A percentile compares a stretch with the other conserved stretches of the same genome.
Conservation (phyloP, 2,888 invertebrate species). For the Ormyrus rosae region DNA sequence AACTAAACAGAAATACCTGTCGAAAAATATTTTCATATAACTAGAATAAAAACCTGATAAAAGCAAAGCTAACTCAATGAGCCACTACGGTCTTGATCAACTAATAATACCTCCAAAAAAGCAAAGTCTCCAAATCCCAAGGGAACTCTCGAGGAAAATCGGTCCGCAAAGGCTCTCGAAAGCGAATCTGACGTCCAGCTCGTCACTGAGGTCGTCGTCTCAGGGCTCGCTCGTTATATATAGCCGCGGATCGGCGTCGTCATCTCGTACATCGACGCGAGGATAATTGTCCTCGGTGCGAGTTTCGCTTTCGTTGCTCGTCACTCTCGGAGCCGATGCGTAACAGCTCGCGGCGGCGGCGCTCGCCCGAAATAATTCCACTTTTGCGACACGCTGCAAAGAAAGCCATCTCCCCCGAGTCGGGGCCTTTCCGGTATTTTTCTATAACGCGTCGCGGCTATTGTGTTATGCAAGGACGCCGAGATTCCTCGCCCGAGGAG, state of each 20-base stretch:
- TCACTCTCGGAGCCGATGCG: constrained; percentile 66
- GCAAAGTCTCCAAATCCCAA: too few species aligned
- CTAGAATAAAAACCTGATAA: too few species aligned
- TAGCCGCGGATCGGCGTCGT: constrained; percentile 48
- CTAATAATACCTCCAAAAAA: too few species aligned
- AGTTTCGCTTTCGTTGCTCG: constrained; percentile 74
- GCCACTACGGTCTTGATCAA: too few species aligned
- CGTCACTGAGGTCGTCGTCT: neutral
- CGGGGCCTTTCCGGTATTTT: constrained; percentile 39
- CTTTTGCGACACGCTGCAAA: constrained; percentile 46
- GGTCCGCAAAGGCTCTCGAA: neutral
- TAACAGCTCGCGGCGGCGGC: constrained; percentile 61
- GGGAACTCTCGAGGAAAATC: too few species aligned
- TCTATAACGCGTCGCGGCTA: neutral
- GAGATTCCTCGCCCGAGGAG: too few species aligned
- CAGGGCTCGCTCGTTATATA: constrained; percentile 30
- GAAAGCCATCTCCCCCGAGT: neutral
- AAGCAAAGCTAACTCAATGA: too few species aligned
- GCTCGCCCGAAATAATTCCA: constrained; percentile 56
- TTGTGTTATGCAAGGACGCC: neutral
- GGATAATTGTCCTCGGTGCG: constrained; percentile 69
- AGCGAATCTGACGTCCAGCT: neutral
- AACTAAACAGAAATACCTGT: neutral
- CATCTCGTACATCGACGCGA: constrained; percentile 46
- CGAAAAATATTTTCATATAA: too few species aligned